Base-by-base conservation (phyloP, 2,113 vertebrate genomes). In the Terrapene triunguis region DNA sequence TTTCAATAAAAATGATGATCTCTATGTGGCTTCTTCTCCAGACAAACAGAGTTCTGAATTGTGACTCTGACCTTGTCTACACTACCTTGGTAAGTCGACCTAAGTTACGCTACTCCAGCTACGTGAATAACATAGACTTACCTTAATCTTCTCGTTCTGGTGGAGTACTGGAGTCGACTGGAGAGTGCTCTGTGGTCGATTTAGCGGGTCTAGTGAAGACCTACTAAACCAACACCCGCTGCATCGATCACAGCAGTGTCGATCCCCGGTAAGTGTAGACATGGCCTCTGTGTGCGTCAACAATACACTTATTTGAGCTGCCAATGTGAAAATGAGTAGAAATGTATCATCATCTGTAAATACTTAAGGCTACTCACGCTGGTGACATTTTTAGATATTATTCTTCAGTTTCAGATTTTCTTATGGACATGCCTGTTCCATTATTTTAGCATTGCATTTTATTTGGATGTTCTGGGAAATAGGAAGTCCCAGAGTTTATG, bases 1-100 rank as follows among this genome's bases (percentile, higher is more conserved):
- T 89, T 96, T 95, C 82, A 89, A 84, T 93, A 86, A 95, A 95
- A 94, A 92, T 80, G 0, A n/a, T 92, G 94, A 92, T 90, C 29
- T 93, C 53, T 4, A 13, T 57, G 50, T 83, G 11, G 17, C 12
- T 81, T 11, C 51, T 78, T 79, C 24, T 76, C 12, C 84, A 89
- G 91, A 94, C 89, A 29, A 81, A 62, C 6, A 72, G 25, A 84
- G 65, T 53, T 84, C 53, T 89, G 32, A 91, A 80, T 84, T 85
- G 51, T 93, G 62, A 89, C 35, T 62, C 87, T 85, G 53, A 21
- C 21, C 53, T 54, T 54, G 53, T 54, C 21, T 54, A 22, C 53
- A 22, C 21, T 22, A 54, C 2, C 53, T 8, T 8, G 21, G 53
- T 54, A 54, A 22, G 3, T 54, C 3, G 21, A 54, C 53, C 21